Base-by-base conservation (phyloP, 2,797 vertebrate genomes). In the Chiroxiphia lanceolata region DNA sequence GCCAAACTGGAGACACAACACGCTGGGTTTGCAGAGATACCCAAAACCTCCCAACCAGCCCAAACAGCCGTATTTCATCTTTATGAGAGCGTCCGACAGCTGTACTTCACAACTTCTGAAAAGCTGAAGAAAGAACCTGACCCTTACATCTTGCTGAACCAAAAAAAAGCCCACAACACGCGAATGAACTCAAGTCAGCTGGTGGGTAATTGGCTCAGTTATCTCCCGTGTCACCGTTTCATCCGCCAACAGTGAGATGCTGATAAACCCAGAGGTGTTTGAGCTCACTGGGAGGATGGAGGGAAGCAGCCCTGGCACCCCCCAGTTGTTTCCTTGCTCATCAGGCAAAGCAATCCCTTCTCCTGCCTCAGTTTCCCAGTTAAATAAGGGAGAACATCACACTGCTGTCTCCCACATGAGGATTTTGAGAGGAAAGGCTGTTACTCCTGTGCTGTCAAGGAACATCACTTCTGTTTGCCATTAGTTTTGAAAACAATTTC, bases 251-350 rank as follows among this genome's bases (percentile, higher is more conserved):
- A 91, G 93, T 0, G 5, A 59, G 64, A 26, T 16, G 83, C 26
- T 93, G 96, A 89, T 92, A 93, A 92, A 5, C 60, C 53, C 44
- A 2, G 63, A 25, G 61, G 78, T 57, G 74, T 48, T 36, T 75
- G 90, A 67, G 8, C 36, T 72, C 72, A 8, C 15, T 4, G 8
- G 67, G 34, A 64, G 22, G 77, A 50, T 25, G 48, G 0, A 26
- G 33, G 19, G 54, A 65, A 17, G 40, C 57, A 80, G 51, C 22
- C 51, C 42, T 7, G 5, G 9, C 29, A 50, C 2, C 4, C 25
- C 31, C 9, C 0, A 0, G 26, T 7, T 9, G 0, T 6, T 47
- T 22, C 27, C 31, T 25, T 16, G n/a, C 31, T 74, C 13, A 20
- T 36, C 1, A 8, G 51, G 29, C 12, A 68, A 36, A 75, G 54